phyloP scores from a whole-genome alignment of 2,888 invertebrate genomes.

The Silvanus unidentatus region DNA sequence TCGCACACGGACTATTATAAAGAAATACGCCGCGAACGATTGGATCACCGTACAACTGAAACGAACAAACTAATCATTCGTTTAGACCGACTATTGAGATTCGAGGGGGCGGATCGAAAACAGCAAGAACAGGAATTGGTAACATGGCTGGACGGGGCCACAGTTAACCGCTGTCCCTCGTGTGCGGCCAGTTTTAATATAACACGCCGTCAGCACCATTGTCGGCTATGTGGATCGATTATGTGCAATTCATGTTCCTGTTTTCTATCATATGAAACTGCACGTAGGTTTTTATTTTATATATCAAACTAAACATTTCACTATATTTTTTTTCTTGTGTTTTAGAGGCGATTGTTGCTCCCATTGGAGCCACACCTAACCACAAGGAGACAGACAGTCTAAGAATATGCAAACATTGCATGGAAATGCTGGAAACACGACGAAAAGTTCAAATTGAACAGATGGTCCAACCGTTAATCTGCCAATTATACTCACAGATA shows the following conservation, averaged over 20 bases:
- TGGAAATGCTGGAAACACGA: conserved; percentile 70
- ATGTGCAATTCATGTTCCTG: conserved; percentile 89
- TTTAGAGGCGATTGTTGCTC: conserved; percentile 42
- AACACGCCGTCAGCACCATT: conserved; percentile 90
- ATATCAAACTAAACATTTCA: too few species aligned
- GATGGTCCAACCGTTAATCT: conserved; percentile 71
- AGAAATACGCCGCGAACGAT: conserved; percentile 55
- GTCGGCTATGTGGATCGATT: conserved; percentile 88
- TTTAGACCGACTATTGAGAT: conserved; percentile 81
- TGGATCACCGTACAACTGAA: conserved; percentile 88
- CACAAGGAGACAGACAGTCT: conserved; percentile 54
- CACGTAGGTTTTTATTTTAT: conserved; percentile 59
- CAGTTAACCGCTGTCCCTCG: conserved; percentile 83
- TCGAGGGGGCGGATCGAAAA: conserved; percentile 64
- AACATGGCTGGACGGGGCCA: conserved; percentile 88
- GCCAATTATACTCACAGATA: conserved; percentile 79
- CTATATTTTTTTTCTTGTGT: too few species aligned
- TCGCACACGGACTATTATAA: conserved; percentile 74
- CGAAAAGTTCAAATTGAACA: conserved; percentile 76
- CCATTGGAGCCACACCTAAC: conserved; percentile 30
- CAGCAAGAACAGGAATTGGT: conserved; percentile 72
- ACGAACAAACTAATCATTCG: conserved; percentile 94
- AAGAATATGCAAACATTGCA: conserved; percentile 70
- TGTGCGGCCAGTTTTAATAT: conserved; percentile 87
- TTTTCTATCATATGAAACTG: conserved; percentile 73